Evolutionary conservation across 2,113 vertebrate species (phyloP).

Genomic region (Corythoichthys intestinalis): DNA sequence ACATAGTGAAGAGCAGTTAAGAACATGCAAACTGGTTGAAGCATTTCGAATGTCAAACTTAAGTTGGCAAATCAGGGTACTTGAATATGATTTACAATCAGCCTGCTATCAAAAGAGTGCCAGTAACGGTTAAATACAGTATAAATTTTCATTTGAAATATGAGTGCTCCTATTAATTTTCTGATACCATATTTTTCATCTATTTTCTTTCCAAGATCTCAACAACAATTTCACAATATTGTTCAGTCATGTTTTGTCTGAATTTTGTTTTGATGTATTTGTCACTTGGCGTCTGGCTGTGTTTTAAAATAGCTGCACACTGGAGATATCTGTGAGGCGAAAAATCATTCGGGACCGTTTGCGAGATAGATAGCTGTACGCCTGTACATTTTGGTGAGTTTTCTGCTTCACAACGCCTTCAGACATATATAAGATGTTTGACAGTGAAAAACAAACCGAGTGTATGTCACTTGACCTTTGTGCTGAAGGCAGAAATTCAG

Average conservation of each 20-base stretch:
- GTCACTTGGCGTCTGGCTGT: background rate
- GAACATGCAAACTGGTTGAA: conserved; percentile 36
- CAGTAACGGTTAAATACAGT: conserved; percentile 51
- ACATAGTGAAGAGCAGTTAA: conserved; percentile 22
- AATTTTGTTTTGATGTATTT: background rate
- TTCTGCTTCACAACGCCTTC: too few relatives aligned
- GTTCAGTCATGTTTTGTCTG: background rate
- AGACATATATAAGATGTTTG: too few relatives aligned
- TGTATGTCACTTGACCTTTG: too few relatives aligned
- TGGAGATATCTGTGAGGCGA: too few relatives aligned
- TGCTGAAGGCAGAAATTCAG: too few relatives aligned
- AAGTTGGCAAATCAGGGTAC: conserved; percentile 37
- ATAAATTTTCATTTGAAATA: conserved; percentile 29
- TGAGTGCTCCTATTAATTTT: conserved; percentile 17
- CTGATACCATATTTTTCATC: background rate
- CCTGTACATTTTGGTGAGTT: too few relatives aligned
- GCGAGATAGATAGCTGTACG: too few relatives aligned
- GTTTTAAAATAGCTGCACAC: background rate
- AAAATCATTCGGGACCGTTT: too few relatives aligned
- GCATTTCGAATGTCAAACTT: conserved; percentile 38
- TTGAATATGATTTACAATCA: conserved; percentile 52
- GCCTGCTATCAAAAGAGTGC: conserved; percentile 34
- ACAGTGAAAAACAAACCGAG: too few relatives aligned
- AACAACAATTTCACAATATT: background rate
- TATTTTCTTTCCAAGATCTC: background rate